Percentiles rank a stretch among this genome's conserved stretches.
Conservation (phyloP, 2,797 vertebrate species). For the Notolabrus celidotus region DNA sequence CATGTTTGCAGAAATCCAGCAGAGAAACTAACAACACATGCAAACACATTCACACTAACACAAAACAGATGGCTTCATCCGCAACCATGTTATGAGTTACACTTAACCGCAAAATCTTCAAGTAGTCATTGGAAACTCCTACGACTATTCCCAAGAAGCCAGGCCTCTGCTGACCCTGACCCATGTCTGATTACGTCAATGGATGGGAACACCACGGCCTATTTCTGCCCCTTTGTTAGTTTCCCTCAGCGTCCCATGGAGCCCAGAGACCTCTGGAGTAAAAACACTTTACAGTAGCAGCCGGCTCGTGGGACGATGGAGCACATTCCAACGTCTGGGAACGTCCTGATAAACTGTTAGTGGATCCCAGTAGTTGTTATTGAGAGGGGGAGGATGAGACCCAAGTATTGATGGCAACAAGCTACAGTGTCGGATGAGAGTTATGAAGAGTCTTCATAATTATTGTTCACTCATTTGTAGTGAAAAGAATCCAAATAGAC, state of each 20-base stretch:
- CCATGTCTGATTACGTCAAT: constrained; percentile 69
- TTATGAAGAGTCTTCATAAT: no score
- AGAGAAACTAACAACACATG: constrained; percentile 1
- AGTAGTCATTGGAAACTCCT: constrained; percentile 51
- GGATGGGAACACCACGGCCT: constrained; percentile 82
- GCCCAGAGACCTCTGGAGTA: constrained; percentile 62
- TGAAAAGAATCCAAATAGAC: neutral
- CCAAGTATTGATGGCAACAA: constrained; percentile 6
- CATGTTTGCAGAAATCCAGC: neutral
- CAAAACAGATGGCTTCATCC: constrained; percentile 65
- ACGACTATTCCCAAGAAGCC: constrained; percentile 50
- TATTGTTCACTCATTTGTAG: no score
- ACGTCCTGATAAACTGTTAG: constrained; percentile 50
- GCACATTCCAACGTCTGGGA: constrained; percentile 70
- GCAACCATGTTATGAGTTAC: constrained; percentile 42
- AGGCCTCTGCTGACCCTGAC: constrained; percentile 67
- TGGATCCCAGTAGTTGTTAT: constrained; percentile 30
- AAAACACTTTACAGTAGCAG: constrained; percentile 66
- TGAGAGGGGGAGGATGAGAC: constrained; percentile 2
- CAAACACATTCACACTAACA: constrained; percentile 30
- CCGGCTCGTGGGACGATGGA: constrained; percentile 39
- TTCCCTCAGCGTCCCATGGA: constrained; percentile 64
- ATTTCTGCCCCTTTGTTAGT: constrained; percentile 79
- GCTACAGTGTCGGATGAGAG: neutral
- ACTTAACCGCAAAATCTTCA: constrained; percentile 35